Evolutionary conservation across 92 coral and sea anemone species (phyloP).

Genomic region (Paragorgia papillata): DNA sequence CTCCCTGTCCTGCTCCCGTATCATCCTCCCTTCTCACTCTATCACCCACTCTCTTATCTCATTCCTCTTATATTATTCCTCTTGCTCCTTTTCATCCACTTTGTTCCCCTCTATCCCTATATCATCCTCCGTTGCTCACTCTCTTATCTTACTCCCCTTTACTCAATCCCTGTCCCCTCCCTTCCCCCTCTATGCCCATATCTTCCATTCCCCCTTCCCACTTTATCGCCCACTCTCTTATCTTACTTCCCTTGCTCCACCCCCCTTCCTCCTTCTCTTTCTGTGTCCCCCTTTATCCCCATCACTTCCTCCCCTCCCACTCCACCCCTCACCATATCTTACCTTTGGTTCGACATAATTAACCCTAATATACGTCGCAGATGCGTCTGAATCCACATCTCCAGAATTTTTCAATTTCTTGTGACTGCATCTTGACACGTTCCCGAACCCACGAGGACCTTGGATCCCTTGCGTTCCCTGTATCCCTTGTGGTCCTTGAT

Average conservation of each 20-base stretch:
- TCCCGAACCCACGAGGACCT: constrained; percentile 20
- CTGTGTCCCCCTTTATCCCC: background rate
- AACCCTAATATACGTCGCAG: background rate
- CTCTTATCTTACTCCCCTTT: background rate
- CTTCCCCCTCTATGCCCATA: background rate
- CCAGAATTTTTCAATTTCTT: background rate
- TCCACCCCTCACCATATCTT: background rate
- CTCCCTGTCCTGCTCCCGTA: background rate
- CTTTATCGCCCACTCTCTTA: background rate
- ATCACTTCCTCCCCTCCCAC: background rate
- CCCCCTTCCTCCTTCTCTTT: background rate
- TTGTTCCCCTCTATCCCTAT: background rate
- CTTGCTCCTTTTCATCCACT: background rate
- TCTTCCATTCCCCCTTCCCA: background rate
- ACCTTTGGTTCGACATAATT: constrained; percentile 11
- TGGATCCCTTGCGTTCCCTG: constrained; percentile 34
- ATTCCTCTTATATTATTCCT: background rate
- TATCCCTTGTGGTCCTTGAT: background rate
- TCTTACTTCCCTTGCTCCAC: background rate
- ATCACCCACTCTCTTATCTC: background rate
- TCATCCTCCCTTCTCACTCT: background rate
- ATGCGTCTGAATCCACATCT: background rate
- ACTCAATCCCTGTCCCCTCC: background rate
- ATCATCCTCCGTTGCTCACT: background rate
- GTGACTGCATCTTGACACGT: constrained; percentile 22